Evolutionary conservation across 2,888 invertebrate species (phyloP), one percentile per base, ranked within the genome.

Genomic region (Cylloceria caligata): DNA sequence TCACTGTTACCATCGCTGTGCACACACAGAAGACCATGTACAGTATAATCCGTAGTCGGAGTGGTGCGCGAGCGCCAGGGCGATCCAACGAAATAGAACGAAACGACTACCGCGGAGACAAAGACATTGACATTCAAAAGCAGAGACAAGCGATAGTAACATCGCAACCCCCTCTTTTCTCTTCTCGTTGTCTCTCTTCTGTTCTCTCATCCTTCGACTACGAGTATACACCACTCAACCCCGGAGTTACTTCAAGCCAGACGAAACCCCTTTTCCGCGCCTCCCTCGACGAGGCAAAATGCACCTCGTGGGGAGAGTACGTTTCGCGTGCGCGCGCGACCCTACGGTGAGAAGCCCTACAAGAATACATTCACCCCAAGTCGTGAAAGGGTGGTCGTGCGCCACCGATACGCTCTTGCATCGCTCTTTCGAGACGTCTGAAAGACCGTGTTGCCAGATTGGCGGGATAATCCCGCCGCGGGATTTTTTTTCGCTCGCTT

Each of bases 61-160:
- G 21, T 55, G 21, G 71, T 68, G 69, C 64, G 34, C 34, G 57
- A 64, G 68, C 27, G 57, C 34, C 49, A 64, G 72, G 52, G 52
- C 71, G 74, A 83, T 81, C 76, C 82, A 72, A 67, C 79, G 72
- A 78, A 80, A 82, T 69, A 81, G 79, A 80, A 81, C 60, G 74
- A 65, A 80, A 81, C 83, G 84, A 81, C 67, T 69, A 68, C 47
- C 55, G 69, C 42, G 69, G 85, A 88, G 83, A 90, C 90, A 91
- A 90, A 90, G 90, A 90, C 90, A 90, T 91, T 91, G 90, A 91
- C 91, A 91, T 91, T 90, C 90, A 91, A 90, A 91, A 91, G 89
- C 87, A 69, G 42, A 55, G 69, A 73, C 80, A 71, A 76, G 68
- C 75, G 75, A 71, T 49, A 64, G 39, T 45, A 42, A 55, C 42